Base-by-base conservation (phyloP, 2,797 vertebrate species). In the Ptychobarbus kaznakovi region DNA sequence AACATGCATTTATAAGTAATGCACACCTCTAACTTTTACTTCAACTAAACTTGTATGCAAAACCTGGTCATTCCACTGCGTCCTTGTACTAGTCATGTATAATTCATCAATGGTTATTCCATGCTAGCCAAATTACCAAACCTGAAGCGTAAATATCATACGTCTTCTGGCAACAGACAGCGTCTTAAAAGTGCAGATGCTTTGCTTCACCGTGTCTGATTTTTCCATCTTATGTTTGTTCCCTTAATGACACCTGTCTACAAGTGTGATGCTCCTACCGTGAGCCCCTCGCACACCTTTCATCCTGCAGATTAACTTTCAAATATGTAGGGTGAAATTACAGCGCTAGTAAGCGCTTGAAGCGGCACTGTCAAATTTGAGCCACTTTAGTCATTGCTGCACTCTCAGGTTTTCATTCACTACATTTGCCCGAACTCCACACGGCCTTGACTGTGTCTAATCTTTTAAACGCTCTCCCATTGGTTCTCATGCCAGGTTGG, bases 331-430 rank as follows among this genome's bases (percentile, higher is more conserved):
- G 44, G 58, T 75, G 25, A 56, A 81, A 75, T 53, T 81, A 68
- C 16, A 81, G 78, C 5, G 13, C 79, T 42, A 53, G 53, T 73
- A 53, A n/a, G 63, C 4, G 15, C 66, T 66, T 38, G 78, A 73
- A 66, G 38, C 13, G 10, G 18, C n/a, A 2, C 72, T 76, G 70
- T 63, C 42, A 68, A 53, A 75, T 81, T 56, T 75, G 13, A 76
- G 70, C 63, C 46, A 61, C 80, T 81, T 86, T 61, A 82, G 80
- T 77, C 85, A 86, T 81, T 69, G 69, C 46, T 81, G 73, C 51
- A 68, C 42, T 65, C 40, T 82, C 70, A 82, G n/a, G 78, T 75
- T 76, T 56, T 75, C 61, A 58, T 82, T 82, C 58, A 79, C 16
- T 58, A 20, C 11, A n/a, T 65, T 81, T 68, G 16, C 85, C 61